Evolutionary conservation across 2,113 vertebrate species (phyloP).

Genomic region (Pithys albifrons): DNA sequence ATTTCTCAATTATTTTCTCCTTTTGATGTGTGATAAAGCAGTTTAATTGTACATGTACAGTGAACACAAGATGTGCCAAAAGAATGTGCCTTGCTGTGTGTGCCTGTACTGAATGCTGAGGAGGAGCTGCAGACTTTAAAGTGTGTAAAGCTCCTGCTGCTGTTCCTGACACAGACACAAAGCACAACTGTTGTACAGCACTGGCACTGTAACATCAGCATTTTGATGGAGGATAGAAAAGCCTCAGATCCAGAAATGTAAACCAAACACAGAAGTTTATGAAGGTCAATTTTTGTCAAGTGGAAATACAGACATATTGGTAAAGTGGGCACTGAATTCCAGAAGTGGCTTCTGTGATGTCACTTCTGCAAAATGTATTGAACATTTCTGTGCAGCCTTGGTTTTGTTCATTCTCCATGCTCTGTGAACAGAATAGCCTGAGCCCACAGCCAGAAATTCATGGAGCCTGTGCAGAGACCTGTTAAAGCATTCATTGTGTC

Average conservation of each 20-base stretch:
- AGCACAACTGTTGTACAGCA: background rate
- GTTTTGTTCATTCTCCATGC: background rate
- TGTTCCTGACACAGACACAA: background rate
- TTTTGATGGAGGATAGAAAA: background rate
- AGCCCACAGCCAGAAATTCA: background rate
- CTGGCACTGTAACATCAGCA: background rate
- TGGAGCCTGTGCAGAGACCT: background rate
- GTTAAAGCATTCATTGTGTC: background rate
- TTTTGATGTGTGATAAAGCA: background rate
- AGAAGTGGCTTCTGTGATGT: background rate
- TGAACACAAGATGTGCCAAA: background rate
- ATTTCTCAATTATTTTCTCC: background rate
- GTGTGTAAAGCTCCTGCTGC: background rate
- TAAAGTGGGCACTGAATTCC: background rate
- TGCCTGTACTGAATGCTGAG: background rate
- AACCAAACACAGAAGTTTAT: background rate
- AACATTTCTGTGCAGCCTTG: background rate
- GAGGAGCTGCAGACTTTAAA: background rate
- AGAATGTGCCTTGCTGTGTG: rapidly evolving
- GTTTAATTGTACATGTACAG: rapidly evolving
- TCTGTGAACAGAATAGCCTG: background rate
- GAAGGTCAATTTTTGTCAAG: background rate
- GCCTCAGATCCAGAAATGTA: background rate
- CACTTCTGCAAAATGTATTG: background rate
- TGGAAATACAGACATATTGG: background rate